Percentiles rank a stretch among this genome's conserved stretches.
These are phyloP conservation scores for Piliocolobus tephrosceles DNA, from an alignment of 2,113 vertebrate genomes.

Conservation along the genomic window DNA sequence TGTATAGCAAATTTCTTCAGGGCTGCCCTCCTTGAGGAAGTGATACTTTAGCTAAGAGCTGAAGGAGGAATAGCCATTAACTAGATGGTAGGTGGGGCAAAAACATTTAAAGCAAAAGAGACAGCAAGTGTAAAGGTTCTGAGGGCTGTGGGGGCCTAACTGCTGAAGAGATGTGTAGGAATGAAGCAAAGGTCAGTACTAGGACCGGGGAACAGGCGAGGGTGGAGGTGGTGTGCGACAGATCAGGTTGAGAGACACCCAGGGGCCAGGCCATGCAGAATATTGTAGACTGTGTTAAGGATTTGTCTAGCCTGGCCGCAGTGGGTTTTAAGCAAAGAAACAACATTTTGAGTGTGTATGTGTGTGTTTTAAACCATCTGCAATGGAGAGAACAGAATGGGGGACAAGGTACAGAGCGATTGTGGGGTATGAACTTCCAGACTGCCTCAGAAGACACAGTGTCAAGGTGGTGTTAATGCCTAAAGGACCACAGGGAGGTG, in stretches of 20 bases:
- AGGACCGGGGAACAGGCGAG: background rate
- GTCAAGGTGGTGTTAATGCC: background rate
- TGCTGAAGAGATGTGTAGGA: background rate
- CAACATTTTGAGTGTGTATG: background rate
- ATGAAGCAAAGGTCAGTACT: background rate
- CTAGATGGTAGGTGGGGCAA: background rate
- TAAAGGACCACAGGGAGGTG: background rate
- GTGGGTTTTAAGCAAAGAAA: slow-evolving; percentile 12
- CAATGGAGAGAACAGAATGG: background rate
- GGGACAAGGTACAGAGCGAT: background rate
- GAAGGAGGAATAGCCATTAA: background rate
- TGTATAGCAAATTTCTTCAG: background rate
- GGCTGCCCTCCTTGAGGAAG: background rate
- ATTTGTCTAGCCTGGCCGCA: background rate
- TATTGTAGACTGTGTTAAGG: background rate
- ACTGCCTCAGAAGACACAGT: background rate
- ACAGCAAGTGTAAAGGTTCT: background rate
- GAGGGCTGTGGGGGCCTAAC: background rate
- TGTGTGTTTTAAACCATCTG: slow-evolving; percentile 4
- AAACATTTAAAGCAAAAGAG: background rate
- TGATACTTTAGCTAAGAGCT: background rate
- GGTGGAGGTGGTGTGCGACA: background rate
- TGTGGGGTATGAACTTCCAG: background rate
- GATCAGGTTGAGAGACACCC: too few relatives aligned
- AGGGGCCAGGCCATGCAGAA: background rate